Conservation (phyloP, 2,888 invertebrate species). For the Clunio marinus region DNA sequence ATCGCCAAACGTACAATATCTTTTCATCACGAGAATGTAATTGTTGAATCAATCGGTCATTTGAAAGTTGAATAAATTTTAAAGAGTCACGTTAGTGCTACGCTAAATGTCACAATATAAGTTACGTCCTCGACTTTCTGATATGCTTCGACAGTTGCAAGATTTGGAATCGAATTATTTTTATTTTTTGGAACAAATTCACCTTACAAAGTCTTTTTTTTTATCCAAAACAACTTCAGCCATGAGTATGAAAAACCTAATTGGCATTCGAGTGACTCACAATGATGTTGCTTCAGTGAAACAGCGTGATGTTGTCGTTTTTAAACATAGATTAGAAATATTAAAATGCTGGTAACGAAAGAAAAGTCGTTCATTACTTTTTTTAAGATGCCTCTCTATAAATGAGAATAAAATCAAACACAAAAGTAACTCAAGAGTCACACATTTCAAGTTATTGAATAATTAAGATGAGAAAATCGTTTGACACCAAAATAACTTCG, state of each 20-base stretch:
- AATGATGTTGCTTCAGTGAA: too few species aligned
- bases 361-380: too few species aligned
- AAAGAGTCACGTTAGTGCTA: background rate
- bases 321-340: too few species aligned
- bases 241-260: too few species aligned
- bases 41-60: background rate
- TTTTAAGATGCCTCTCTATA: too few species aligned
- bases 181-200: too few species aligned
- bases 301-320: too few species aligned
- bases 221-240: too few species aligned
- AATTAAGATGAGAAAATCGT: background rate
- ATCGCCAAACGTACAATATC: background rate
- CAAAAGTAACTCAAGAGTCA: background rate
- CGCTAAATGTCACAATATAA: background rate
- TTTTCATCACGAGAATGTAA: background rate
- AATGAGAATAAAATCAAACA: too few species aligned
- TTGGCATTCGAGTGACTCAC: too few species aligned
- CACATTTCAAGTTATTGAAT: background rate
- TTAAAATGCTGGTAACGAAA: background rate
- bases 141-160: background rate
- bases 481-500: background rate
- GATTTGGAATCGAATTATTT: background rate
- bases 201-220: too few species aligned
- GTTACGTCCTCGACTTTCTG: background rate
- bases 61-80: slow-evolving; percentile 9